These are phyloP conservation scores for Shargacucullia verbasci DNA, from an alignment of 2,888 invertebrate species.

Conservation along the genomic window DNA sequence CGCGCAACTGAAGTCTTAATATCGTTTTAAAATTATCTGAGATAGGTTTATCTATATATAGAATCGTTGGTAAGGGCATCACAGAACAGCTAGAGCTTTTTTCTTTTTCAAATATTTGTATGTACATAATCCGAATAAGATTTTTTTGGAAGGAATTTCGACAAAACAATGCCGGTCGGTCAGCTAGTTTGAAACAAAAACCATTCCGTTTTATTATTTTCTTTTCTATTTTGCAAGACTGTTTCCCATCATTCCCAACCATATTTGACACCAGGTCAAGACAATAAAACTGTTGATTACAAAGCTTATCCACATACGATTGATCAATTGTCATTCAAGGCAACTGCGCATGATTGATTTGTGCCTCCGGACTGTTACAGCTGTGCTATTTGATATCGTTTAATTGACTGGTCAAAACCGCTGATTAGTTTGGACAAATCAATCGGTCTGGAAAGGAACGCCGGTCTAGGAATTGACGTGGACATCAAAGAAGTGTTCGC, in stretches of 20 bases:
- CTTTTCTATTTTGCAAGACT: too few species aligned
- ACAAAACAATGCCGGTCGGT: too few species aligned
- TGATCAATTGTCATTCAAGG: conserved; percentile 56
- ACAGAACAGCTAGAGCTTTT: too few species aligned
- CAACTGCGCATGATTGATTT: conserved; percentile 27
- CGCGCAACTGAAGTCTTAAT: too few species aligned
- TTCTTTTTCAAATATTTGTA: too few species aligned
- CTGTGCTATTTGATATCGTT: conserved; percentile 23
- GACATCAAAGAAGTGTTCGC: neutral
- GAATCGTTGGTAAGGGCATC: too few species aligned
- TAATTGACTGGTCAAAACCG: conserved; percentile 19
- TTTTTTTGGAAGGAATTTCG: too few species aligned
- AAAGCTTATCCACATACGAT: conserved; percentile 57
- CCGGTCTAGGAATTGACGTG: conserved; percentile 16
- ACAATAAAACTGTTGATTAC: conserved; percentile 39
- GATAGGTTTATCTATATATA: too few species aligned
- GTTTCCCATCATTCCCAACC: conserved; percentile 17
- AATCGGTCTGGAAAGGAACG: conserved; percentile 27
- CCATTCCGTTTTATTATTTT: too few species aligned
- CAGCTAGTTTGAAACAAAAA: too few species aligned
- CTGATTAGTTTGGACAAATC: conserved; percentile 21
- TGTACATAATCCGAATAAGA: too few species aligned
- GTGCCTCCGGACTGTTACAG: conserved; percentile 15
- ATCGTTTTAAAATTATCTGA: too few species aligned
- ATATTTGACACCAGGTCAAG: conserved; percentile 51